Conservation (phyloP, 2,888 invertebrate species). For the Cataglyphis albicans region DNA sequence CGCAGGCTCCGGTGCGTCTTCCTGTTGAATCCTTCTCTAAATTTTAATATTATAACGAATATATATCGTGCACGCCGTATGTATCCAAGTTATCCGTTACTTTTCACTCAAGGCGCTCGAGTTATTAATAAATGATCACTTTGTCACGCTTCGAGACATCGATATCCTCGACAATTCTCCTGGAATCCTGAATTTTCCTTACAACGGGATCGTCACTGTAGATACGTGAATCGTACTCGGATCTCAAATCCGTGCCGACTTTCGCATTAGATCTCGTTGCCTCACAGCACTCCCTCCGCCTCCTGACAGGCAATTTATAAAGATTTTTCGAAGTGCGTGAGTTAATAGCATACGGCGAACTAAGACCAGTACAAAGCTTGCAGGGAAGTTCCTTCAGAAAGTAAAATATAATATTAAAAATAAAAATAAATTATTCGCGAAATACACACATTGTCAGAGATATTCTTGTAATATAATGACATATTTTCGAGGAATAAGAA, state of each 20-base stretch:
- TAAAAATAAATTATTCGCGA: background rate
- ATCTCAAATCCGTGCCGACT: constrained; percentile 59
- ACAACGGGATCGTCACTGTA: constrained; percentile 60
- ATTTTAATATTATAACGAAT: background rate
- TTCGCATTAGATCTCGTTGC: constrained; percentile 63
- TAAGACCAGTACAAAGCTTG: constrained; percentile 51
- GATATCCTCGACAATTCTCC: constrained; percentile 65
- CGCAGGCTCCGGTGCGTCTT: constrained; percentile 10
- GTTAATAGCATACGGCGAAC: constrained; percentile 25
- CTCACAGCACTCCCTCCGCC: constrained; percentile 38
- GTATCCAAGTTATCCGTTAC: too few species aligned
- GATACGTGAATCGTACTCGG: constrained; percentile 53
- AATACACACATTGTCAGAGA: background rate
- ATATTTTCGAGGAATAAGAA: background rate
- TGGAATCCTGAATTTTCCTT: constrained; percentile 70
- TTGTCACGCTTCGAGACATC: constrained; percentile 53
- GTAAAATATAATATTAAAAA: background rate
- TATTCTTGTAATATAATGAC: background rate
- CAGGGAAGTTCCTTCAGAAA: constrained; percentile 60
- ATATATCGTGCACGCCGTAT: background rate
- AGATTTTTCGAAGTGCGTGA: constrained; percentile 8
- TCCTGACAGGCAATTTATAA: constrained; percentile 34
- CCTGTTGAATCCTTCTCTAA: background rate
- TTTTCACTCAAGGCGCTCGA: background rate
- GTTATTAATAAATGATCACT: constrained; percentile 56